These are phyloP conservation scores for Phymastichus coffea DNA, from an alignment of 1,140 invertebrate species.

Conservation along the genomic window DNA sequence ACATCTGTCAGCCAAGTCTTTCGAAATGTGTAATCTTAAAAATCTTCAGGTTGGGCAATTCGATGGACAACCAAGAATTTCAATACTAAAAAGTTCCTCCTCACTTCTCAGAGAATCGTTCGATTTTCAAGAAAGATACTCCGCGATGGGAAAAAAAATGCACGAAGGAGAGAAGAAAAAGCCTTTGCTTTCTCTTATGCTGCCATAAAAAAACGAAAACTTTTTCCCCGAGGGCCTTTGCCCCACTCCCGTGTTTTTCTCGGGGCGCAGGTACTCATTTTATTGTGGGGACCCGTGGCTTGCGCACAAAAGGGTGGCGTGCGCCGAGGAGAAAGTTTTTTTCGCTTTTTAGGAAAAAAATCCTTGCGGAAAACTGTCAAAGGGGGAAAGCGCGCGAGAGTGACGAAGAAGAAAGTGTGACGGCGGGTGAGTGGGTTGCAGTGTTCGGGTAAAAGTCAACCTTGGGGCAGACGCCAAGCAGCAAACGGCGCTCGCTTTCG, in stretches of 20 bases:
- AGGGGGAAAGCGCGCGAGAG: conserved; percentile 11
- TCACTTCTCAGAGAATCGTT: background rate
- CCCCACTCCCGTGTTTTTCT: conserved; percentile 28
- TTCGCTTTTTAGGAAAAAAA: conserved; percentile 22
- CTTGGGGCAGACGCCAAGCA: background rate
- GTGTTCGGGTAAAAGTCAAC: conserved; percentile 12
- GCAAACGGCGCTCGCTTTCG: background rate
- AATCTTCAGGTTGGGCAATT: too few relatives aligned
- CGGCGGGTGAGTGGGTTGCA: conserved; percentile 28
- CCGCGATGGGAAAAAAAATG: background rate
- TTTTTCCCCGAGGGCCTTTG: conserved; percentile 25
- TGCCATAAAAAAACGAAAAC: conserved; percentile 24
- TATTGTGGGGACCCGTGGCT: conserved; percentile 33
- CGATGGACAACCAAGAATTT: too few relatives aligned
- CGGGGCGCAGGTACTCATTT: conserved; percentile 41
- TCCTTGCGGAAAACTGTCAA: conserved; percentile 14
- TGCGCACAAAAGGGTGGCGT: conserved; percentile 43
- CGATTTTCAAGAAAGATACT: conserved; percentile 31
- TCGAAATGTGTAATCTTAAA: too few relatives aligned
- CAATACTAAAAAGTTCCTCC: too few relatives aligned
- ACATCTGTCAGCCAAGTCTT: too few relatives aligned
- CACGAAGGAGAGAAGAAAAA: conserved; percentile 33
- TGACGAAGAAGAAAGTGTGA: conserved; percentile 20
- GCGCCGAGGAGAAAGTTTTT: conserved; percentile 42
- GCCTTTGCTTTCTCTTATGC: conserved; percentile 50